A percentile compares a stretch with the other conserved stretches of the same genome.
phyloP scores from a whole-genome alignment of 2,797 vertebrate genomes.

The Ptychobarbus kaznakovi region DNA sequence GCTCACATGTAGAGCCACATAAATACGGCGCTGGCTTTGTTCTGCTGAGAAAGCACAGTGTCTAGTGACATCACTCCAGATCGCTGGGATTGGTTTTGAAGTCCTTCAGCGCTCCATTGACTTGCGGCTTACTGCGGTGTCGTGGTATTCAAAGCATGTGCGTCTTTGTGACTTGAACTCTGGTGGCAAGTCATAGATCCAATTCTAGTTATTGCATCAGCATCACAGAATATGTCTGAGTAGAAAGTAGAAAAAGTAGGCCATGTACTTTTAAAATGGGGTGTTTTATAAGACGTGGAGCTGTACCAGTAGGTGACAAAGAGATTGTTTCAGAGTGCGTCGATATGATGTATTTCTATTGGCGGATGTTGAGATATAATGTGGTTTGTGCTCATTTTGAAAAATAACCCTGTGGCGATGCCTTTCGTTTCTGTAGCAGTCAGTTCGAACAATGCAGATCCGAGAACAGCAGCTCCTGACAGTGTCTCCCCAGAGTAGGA shows the following conservation, averaged over 20 bases:
- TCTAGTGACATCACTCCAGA: slow-evolving; percentile 61
- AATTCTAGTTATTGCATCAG: slow-evolving; percentile 44
- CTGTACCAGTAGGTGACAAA: neutral
- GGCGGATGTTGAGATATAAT: neutral
- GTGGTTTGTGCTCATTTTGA: slow-evolving; percentile 7
- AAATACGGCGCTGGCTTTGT: slow-evolving; percentile 66
- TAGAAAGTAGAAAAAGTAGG: slow-evolving; percentile 43
- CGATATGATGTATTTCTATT: slow-evolving; percentile 6
- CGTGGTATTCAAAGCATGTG: slow-evolving; percentile 31
- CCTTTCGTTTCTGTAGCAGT: neutral
- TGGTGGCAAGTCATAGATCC: slow-evolving; percentile 45
- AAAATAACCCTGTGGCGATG: slow-evolving; percentile 29
- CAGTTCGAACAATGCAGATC: slow-evolving; percentile 17
- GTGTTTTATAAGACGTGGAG: neutral
- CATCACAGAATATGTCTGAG: slow-evolving; percentile 27
- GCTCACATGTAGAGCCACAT: slow-evolving; percentile 71
- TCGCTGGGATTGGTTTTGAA: slow-evolving; percentile 50
- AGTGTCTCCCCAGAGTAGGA: slow-evolving; percentile 11
- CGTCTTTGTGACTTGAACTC: slow-evolving; percentile 28
- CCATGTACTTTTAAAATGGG: slow-evolving; percentile 22
- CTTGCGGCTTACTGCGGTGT: slow-evolving; percentile 13
- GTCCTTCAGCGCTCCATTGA: slow-evolving; percentile 27
- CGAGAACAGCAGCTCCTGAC: neutral
- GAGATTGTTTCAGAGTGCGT: neutral
- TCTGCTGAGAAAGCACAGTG: slow-evolving; percentile 70